phyloP scores from a whole-genome alignment of 2,113 vertebrate species.

The Notothenia rossii region DNA sequence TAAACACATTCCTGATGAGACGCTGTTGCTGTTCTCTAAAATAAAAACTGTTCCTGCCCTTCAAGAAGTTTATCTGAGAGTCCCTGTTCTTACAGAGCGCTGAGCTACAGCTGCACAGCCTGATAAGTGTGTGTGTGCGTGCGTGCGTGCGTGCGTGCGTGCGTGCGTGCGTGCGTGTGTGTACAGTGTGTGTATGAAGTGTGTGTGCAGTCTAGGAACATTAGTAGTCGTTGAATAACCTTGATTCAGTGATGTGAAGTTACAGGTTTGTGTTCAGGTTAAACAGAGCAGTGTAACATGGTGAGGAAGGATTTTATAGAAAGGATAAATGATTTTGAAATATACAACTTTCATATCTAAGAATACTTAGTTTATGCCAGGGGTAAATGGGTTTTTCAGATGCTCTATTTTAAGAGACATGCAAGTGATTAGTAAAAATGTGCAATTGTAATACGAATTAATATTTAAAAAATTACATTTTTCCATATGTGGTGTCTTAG shows the following conservation, averaged over 20 bases:
- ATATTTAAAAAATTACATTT: no score
- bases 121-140: slow-evolving; percentile 56
- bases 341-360: no score
- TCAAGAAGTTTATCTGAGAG: slow-evolving; percentile 62
- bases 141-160: no score
- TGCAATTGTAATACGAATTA: no score
- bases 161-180: slow-evolving; percentile 23
- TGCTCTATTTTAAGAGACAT: no score
- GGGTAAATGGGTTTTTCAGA: no score
- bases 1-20: neutral
- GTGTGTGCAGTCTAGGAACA: slow-evolving; percentile 21
- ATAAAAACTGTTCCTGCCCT: slow-evolving; percentile 23
- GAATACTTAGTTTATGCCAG: no score
- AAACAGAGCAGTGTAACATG: neutral
- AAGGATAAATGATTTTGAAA: no score
- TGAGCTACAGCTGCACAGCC: slow-evolving; percentile 61
- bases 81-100: slow-evolving; percentile 31
- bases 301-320: no score
- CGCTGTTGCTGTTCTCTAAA: neutral
- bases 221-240: slow-evolving; percentile 24
- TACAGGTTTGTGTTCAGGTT: neutral
- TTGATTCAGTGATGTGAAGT: slow-evolving; percentile 14
- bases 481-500: no score
- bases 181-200: no score
- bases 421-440: no score